Evolutionary conservation across 2,888 invertebrate genomes (phyloP).

Genomic region (Caenorhabditis zanzibari): DNA sequence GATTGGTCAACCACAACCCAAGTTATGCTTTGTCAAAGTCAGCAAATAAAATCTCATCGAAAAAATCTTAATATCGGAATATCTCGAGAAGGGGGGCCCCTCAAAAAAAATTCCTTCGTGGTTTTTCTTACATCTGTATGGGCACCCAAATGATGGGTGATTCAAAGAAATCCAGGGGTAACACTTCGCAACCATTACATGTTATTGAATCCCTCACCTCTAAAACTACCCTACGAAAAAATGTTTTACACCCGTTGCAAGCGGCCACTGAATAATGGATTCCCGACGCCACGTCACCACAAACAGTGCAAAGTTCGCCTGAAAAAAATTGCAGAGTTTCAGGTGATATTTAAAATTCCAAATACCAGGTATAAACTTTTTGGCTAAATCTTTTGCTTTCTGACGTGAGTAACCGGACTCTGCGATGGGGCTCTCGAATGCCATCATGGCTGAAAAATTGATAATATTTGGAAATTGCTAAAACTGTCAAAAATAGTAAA

Average conservation of each 20-base stretch:
- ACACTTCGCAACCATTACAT: too few relatives aligned
- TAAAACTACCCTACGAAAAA: slow-evolving; percentile 80
- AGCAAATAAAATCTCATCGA: too few relatives aligned
- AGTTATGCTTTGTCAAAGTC: too few relatives aligned
- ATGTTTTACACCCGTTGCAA: slow-evolving; percentile 81
- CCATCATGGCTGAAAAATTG: slow-evolving; percentile 57
- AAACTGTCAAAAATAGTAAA: not conserved
- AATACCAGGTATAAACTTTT: slow-evolving; percentile 64
- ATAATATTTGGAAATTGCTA: slow-evolving; percentile 3
- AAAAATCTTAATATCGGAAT: too few relatives aligned
- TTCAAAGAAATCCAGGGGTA: too few relatives aligned
- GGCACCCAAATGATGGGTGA: too few relatives aligned
- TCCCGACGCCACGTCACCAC: slow-evolving; percentile 79
- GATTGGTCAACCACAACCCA: too few relatives aligned
- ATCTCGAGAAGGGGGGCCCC: too few relatives aligned
- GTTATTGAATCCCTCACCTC: slow-evolving; percentile 73
- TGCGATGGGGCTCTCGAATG: slow-evolving; percentile 46
- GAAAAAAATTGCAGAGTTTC: slow-evolving; percentile 21
- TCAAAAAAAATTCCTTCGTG: too few relatives aligned
- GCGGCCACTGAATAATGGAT: slow-evolving; percentile 78
- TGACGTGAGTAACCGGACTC: slow-evolving; percentile 56
- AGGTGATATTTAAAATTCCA: not conserved
- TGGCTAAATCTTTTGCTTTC: slow-evolving; percentile 54
- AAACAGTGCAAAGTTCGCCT: slow-evolving; percentile 75
- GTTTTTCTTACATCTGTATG: too few relatives aligned